A percentile compares a stretch with the other conserved stretches of the same genome.
Conservation (phyloP, 2,888 invertebrate species). For the Campopleginae sp. region DNA sequence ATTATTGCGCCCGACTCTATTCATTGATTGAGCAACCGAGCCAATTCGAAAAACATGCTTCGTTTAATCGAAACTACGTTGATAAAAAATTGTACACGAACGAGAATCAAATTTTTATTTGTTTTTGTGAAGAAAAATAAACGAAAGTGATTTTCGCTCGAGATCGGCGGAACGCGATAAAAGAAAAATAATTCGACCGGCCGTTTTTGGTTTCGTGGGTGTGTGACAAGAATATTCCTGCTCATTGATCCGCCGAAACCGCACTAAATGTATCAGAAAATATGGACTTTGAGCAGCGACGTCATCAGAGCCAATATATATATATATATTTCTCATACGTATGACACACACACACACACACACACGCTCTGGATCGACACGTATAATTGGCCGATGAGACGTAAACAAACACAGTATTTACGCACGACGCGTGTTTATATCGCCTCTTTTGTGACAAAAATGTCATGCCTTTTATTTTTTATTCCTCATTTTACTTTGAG, state of each 20-base stretch:
- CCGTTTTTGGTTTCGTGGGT: constrained; percentile 2
- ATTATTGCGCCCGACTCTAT: too few relatives aligned
- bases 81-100: too few relatives aligned
- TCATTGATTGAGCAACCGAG: too few relatives aligned
- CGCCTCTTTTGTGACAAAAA: not conserved
- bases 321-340: not conserved
- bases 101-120: not conserved
- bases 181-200: not conserved
- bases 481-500: not conserved
- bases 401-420: constrained; percentile 28
- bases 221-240: not conserved
- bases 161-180: not conserved
- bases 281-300: not conserved
- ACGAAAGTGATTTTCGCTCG: not conserved
- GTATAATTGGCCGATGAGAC: not conserved
- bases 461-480: not conserved
- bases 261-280: not conserved
- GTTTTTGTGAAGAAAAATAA: not conserved
- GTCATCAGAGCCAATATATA: not conserved
- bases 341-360: not conserved
- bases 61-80: too few relatives aligned
- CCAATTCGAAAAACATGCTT: too few relatives aligned
- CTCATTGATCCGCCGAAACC: not conserved
- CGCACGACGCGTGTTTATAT: not conserved
- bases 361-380: not conserved